Evolutionary conservation across 2,888 invertebrate genomes (phyloP), one percentile per base, ranked within the genome.

Genomic region (Tethea ocularis): DNA sequence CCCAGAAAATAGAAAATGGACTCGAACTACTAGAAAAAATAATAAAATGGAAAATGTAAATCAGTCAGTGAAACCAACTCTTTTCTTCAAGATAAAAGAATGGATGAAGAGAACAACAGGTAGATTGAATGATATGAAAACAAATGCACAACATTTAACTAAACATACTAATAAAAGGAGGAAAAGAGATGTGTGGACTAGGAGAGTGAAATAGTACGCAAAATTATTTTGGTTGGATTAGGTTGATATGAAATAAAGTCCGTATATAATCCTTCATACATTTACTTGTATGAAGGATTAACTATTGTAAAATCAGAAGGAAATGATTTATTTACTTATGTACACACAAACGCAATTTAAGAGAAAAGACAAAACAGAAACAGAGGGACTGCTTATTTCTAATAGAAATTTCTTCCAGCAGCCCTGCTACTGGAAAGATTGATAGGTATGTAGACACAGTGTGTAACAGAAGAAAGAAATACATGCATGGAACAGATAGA

Each of bases 161-260:
- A 67, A 68, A 73, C 74, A 79, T 59, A 86, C 84, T 81, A 78
- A 77, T 69, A 88, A 77, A 70, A 77, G 84, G 61, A 84, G 86
- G 69, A 87, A 90, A 85, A 74, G 85, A 63, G 80, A 86, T 66
- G 74, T 71, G 23, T 84, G 86, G 86, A 78, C 75, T 46, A 75
- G 71, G 61, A 72, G 85, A 51, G 81, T 89, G 24, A 84, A 85
- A 74, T 83, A 81, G 69, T 23, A 66, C 13, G 6, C 4, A 7
- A 66, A 61, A 38, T 59, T 46, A 24, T 52, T 17, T 29, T 53
- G 52, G 52, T 17, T 29, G n/a, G n/a, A n/a, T 26, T 6, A 17
- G n/a, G n/a, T n/a, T n/a, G 8, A 52, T 8, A 26, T 15, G n/a
- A n/a, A 8, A 10, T 29, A 29, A 10, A 29, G 7, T 29, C 8